Evolutionary conservation across 2,113 vertebrate species (phyloP).

Genomic region (Hiodon tergisus): DNA sequence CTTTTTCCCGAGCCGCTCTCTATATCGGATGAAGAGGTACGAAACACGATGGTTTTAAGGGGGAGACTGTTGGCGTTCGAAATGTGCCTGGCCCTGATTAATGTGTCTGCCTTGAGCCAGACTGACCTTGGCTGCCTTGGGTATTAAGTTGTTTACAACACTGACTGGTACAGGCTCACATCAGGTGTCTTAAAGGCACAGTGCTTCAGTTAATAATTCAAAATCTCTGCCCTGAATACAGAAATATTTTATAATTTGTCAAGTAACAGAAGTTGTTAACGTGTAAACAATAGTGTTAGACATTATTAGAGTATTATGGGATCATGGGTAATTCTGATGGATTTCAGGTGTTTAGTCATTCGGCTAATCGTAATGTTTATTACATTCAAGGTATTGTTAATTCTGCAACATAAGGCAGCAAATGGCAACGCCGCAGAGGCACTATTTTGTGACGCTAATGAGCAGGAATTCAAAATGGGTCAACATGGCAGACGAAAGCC

Average conservation of each 20-base stretch:
- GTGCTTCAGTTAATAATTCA: background rate
- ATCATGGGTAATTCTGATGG: too few relatives aligned
- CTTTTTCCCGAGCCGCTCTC: background rate
- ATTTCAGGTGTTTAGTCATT: background rate
- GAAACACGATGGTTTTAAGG: background rate
- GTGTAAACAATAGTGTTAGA: too few relatives aligned
- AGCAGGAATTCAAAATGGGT: background rate
- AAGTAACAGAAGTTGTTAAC: background rate
- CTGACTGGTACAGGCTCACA: slow-evolving; percentile 5
- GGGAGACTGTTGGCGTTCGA: background rate
- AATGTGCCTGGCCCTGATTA: slow-evolving; percentile 29
- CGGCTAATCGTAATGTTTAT: background rate
- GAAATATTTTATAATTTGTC: background rate
- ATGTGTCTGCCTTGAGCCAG: slow-evolving; percentile 24
- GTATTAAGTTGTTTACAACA: slow-evolving; percentile 44
- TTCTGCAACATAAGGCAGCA: background rate
- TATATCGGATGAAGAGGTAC: background rate
- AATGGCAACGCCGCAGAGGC: background rate
- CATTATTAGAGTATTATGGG: too few relatives aligned
- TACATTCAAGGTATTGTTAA: background rate
- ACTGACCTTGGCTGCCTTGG: slow-evolving; percentile 32
- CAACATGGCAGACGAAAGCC: too few relatives aligned
- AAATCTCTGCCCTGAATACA: background rate
- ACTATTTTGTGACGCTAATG: background rate
- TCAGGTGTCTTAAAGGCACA: slow-evolving; percentile 15